Conservation (phyloP, 2,797 vertebrate species). For the Danio albolineatus region DNA sequence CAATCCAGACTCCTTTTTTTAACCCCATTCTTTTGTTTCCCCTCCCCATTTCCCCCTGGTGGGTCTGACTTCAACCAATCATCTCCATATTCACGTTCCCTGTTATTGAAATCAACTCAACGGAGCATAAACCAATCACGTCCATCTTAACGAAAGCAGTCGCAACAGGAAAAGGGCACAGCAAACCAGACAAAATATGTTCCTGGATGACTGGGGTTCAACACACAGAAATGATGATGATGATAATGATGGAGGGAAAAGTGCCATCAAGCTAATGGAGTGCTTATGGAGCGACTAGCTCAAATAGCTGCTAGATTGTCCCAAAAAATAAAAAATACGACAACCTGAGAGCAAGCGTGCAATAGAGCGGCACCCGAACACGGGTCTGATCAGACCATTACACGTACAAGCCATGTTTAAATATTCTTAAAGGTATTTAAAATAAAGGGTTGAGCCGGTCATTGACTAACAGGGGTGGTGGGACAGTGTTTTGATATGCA, state of each 20-base stretch:
- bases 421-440: conserved; percentile 55
- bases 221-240: neutral
- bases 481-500: conserved; percentile 42
- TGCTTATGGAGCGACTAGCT: conserved; percentile 69
- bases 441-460: conserved; percentile 8
- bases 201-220: neutral
- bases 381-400: conserved; percentile 58
- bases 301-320: conserved; percentile 34
- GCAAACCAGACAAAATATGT: conserved; percentile 8
- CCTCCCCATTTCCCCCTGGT: conserved; percentile 58
- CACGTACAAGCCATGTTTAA: conserved; percentile 67
- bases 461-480: conserved; percentile 1
- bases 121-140: neutral
- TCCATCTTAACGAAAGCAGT: conserved; percentile 9
- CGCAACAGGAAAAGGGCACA: neutral
- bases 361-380: conserved; percentile 62
- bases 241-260: neutral
- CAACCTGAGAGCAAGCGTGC: conserved; percentile 76
- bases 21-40: conserved; percentile 55
- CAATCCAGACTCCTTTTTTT: conserved; percentile 56
- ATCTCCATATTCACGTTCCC: conserved; percentile 9
- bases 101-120: conserved; percentile 28
- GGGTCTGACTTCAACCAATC: conserved; percentile 56
- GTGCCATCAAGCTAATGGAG: conserved; percentile 68
- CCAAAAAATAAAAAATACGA: conserved; percentile 21